These are phyloP conservation scores for Orientallactaga bullata DNA, from an alignment of 2,113 vertebrate species.

Conservation along the genomic window DNA sequence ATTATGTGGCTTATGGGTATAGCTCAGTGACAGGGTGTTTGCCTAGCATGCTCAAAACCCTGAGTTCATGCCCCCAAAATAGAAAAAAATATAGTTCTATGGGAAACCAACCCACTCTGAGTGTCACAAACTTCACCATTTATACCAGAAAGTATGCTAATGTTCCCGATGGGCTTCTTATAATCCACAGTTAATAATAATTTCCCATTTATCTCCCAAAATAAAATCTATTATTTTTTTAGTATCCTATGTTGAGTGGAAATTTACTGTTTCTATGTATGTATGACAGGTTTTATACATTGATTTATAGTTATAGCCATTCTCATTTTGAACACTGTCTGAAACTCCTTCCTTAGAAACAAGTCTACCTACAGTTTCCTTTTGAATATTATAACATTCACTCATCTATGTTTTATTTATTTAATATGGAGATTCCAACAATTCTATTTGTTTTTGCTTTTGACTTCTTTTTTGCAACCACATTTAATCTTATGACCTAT, in stretches of 20 bases:
- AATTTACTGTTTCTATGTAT: not conserved
- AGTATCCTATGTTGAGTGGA: not conserved
- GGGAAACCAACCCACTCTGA: not conserved
- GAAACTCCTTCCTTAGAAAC: not conserved
- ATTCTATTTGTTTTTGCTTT: not conserved
- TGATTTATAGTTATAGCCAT: not conserved
- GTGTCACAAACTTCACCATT: not conserved
- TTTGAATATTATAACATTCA: not conserved
- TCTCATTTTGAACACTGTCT: not conserved
- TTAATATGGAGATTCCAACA: not conserved
- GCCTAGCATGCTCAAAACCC: not conserved
- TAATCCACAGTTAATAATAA: not conserved
- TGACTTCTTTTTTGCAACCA: not conserved
- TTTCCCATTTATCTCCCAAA: conserved; percentile 8
- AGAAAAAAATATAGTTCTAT: not conserved
- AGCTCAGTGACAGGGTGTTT: not conserved
- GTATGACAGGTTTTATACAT: not conserved
- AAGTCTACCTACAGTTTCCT: not conserved
- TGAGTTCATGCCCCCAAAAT: not conserved
- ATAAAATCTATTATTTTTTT: not conserved
- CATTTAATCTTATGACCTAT: not conserved
- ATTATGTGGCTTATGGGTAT: not conserved
- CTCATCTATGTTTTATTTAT: not conserved
- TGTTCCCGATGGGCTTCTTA: not conserved
- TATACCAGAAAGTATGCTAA: not conserved